Evolutionary conservation across 2,797 vertebrate species (phyloP).

Genomic region (Meda fulgida): DNA sequence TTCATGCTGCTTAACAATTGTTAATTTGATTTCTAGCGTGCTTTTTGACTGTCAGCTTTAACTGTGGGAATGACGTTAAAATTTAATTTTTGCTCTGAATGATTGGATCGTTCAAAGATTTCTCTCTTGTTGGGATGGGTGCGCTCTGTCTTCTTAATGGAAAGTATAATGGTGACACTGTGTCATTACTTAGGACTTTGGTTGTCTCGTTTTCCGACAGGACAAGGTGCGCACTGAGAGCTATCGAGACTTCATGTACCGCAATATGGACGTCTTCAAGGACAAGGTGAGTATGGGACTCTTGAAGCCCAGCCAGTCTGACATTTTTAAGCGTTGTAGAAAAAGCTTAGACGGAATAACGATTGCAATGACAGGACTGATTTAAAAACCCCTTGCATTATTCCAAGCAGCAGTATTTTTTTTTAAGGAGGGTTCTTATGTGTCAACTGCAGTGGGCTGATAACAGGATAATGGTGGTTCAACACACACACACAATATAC

Average conservation of each 20-base stretch:
- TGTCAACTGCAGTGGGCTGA: constrained; percentile 79
- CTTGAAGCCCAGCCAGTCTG: constrained; percentile 39
- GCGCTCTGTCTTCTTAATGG: constrained; percentile 55
- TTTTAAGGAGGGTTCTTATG: constrained; percentile 63
- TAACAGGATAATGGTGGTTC: constrained; percentile 73
- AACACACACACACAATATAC: constrained; percentile 58
- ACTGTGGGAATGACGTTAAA: constrained; percentile 22
- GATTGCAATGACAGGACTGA: constrained; percentile 65
- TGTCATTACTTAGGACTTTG: constrained; percentile 43
- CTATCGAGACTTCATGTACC: constrained; percentile 93
- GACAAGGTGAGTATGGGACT: constrained; percentile 86
- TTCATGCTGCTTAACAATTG: constrained; percentile 45
- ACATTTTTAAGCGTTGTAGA: constrained; percentile 38
- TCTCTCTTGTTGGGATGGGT: constrained; percentile 32
- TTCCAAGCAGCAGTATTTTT: constrained; percentile 66
- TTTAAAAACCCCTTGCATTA: constrained; percentile 76
- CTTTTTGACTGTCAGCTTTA: constrained; percentile 34
- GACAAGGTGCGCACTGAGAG: constrained; percentile 94
- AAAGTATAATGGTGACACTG: constrained; percentile 49
- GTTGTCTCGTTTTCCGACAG: constrained; percentile 70
- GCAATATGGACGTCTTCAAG: constrained; percentile 90
- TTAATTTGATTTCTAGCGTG: constrained; percentile 52
- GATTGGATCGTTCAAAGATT: constrained; percentile 43
- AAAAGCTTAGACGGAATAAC: constrained; percentile 51
- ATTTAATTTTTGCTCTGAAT: constrained; percentile 42